These are phyloP conservation scores for Aepyceros melampus DNA, from an alignment of 2,113 vertebrate species.

Conservation along the genomic window DNA sequence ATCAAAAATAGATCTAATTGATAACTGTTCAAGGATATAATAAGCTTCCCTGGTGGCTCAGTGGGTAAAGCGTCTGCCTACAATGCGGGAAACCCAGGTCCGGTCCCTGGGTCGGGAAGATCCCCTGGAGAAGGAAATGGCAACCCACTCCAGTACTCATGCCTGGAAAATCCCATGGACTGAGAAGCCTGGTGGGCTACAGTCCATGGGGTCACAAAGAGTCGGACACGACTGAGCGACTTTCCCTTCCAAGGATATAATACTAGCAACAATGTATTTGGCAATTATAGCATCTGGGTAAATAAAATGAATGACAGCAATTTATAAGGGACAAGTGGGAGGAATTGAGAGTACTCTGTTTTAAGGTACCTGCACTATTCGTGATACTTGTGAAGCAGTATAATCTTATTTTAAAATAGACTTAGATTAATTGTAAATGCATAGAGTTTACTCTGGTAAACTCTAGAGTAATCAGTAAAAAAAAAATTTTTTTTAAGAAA, in stretches of 20 bases:
- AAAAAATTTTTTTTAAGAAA: not conserved
- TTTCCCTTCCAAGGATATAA: conserved; percentile 6
- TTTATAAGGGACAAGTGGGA: not conserved
- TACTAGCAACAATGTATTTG: not conserved
- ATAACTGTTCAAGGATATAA: not conserved
- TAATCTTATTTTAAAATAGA: not conserved
- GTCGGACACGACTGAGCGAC: no score
- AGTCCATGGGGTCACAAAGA: no score
- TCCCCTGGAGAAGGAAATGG: no score
- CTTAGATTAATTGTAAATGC: not conserved
- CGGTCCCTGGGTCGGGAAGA: no score
- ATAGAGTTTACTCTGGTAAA: not conserved
- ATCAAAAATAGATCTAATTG: not conserved
- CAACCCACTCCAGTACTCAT: no score
- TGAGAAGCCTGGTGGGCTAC: no score
- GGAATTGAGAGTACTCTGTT: not conserved
- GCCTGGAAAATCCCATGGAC: no score
- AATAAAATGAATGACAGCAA: not conserved
- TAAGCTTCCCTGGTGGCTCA: no score
- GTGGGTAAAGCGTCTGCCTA: no score
- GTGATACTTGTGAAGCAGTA: not conserved
- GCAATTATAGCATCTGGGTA: not conserved
- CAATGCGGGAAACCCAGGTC: no score
- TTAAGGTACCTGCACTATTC: not conserved
- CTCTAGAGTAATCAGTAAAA: not conserved